These are phyloP conservation scores for Drosophila subsilvestris DNA, from an alignment of 2,888 invertebrate genomes.

Conservation along the genomic window DNA sequence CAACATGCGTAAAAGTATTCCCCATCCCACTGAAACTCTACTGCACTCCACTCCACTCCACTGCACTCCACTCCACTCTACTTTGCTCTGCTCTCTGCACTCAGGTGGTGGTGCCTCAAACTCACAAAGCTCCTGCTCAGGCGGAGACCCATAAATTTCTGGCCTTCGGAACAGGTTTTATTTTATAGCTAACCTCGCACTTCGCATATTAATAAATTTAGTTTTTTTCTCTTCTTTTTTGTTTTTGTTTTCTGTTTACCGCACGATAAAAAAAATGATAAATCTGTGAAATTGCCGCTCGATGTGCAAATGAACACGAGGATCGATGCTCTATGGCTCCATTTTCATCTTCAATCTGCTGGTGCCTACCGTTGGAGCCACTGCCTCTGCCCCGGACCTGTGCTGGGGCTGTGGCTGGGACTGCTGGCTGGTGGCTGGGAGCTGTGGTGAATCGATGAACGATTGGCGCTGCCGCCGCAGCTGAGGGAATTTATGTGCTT, in stretches of 20 bases:
- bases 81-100: background rate
- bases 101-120: background rate
- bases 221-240: constrained; percentile 26
- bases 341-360: constrained; percentile 28
- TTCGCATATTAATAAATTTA: constrained; percentile 63
- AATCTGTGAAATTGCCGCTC: constrained; percentile 62
- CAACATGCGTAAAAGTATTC: constrained; percentile 62
- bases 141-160: constrained; percentile 43
- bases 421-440: constrained; percentile 7
- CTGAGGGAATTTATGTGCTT: constrained; percentile 62
- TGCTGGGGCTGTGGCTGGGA: constrained; percentile 11
- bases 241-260: constrained; percentile 19
- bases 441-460: constrained; percentile 41
- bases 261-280: constrained; percentile 65
- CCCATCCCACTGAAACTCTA: background rate
- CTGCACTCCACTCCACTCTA: background rate
- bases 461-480: constrained; percentile 28
- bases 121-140: constrained; percentile 1
- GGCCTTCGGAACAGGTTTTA: constrained; percentile 58
- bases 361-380: background rate
- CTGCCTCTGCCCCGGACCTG: constrained; percentile 13
- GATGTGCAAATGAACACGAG: constrained; percentile 67
- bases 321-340: constrained; percentile 46
- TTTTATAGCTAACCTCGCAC: constrained; percentile 19
- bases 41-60: background rate